Evolutionary conservation across 2,888 invertebrate genomes (phyloP).

Genomic region (Melolontha melolontha): DNA sequence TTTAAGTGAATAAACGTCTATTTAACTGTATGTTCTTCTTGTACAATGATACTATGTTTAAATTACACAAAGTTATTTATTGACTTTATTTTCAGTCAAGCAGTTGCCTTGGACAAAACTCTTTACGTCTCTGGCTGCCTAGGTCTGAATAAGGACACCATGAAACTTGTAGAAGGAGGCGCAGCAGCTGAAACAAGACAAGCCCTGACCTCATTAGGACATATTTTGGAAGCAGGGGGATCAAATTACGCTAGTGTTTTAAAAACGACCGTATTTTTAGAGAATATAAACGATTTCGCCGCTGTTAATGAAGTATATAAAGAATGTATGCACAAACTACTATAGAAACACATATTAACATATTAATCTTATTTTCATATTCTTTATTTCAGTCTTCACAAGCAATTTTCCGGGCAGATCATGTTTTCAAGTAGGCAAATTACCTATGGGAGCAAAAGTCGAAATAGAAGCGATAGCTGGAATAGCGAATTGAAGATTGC

Average conservation of each 20-base stretch:
- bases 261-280: slow-evolving; percentile 86
- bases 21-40: too few relatives aligned
- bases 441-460: slow-evolving; percentile 82
- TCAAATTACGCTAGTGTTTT: slow-evolving; percentile 80
- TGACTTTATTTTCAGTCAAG: slow-evolving; percentile 75
- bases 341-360: background rate
- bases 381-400: slow-evolving; percentile 73
- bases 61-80: too few relatives aligned
- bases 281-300: slow-evolving; percentile 83
- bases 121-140: slow-evolving; percentile 90
- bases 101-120: slow-evolving; percentile 83
- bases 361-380: slow-evolving; percentile 5
- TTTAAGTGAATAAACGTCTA: too few relatives aligned
- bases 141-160: slow-evolving; percentile 79
- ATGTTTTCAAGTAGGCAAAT: slow-evolving; percentile 83
- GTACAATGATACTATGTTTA: too few relatives aligned
- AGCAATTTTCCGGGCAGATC: slow-evolving; percentile 85
- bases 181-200: slow-evolving; percentile 79
- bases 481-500: slow-evolving; percentile 1
- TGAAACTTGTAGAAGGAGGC: slow-evolving; percentile 80
- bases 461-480: slow-evolving; percentile 89
- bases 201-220: slow-evolving; percentile 82
- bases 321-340: slow-evolving; percentile 74
- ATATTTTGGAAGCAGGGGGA: slow-evolving; percentile 81
- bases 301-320: slow-evolving; percentile 87